phyloP scores from a whole-genome alignment of 2,888 invertebrate genomes.

The Latrodectus hesperus region DNA sequence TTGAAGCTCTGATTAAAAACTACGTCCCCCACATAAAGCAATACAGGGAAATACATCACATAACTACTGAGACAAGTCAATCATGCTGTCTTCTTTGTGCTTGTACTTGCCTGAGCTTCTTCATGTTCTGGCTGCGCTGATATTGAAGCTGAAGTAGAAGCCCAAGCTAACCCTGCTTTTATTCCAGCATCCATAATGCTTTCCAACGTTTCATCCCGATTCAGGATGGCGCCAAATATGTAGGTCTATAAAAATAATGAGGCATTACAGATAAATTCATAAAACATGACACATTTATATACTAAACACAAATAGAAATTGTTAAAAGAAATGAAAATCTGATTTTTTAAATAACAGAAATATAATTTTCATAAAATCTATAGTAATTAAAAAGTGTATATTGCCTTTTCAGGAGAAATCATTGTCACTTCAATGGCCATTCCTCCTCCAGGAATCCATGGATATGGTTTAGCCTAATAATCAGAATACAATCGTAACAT shows the following conservation, averaged over 20 bases:
- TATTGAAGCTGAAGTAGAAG: constrained; percentile 12
- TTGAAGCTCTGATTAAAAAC: constrained; percentile 54
- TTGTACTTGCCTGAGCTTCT: constrained; percentile 43
- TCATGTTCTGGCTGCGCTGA: constrained; percentile 44
- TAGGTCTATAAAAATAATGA: constrained; percentile 72
- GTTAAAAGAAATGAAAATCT: not conserved
- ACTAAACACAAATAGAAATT: too few species aligned
- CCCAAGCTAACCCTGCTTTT: constrained; percentile 66
- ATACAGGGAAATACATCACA: constrained; percentile 11
- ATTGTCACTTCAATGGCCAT: constrained; percentile 75
- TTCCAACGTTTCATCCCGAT: constrained; percentile 74
- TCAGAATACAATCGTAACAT: not conserved
- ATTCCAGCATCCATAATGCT: constrained; percentile 72
- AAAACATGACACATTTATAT: too few species aligned
- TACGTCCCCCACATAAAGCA: constrained; percentile 29
- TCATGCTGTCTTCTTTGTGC: constrained; percentile 58
- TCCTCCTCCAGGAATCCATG: constrained; percentile 75
- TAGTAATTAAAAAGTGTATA: not conserved
- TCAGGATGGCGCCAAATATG: constrained; percentile 74
- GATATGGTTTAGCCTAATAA: constrained; percentile 73
- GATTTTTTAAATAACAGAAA: not conserved
- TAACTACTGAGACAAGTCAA: constrained; percentile 7
- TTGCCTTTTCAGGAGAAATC: constrained; percentile 73
- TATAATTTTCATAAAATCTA: too few species aligned
- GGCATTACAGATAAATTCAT: too few species aligned